Base-by-base conservation (phyloP, 2,113 vertebrate genomes). In the Lagenorhynchus albirostris region DNA sequence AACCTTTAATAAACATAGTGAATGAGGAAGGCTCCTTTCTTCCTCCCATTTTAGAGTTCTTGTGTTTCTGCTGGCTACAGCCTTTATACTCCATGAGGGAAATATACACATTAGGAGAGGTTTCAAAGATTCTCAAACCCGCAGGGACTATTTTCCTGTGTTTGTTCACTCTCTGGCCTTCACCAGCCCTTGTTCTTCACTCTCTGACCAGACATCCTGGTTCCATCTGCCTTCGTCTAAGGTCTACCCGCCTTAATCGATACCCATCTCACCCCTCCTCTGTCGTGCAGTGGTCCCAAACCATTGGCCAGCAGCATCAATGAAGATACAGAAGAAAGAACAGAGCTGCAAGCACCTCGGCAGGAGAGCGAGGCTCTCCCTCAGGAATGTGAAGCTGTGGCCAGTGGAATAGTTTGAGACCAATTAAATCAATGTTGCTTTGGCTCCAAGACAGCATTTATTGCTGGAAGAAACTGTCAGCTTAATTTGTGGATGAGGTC, bases 401-500 rank as follows among this genome's bases (percentile, higher is more conserved):
- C 76, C 90, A 87, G 70, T n/a, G 44, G 44, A 26, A 89, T 53
- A 62, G 50, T 68, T 38, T 83, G 65, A 95, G 63, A 76, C 26
- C 55, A 38, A 88, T 79, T 90, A 85, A 96, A 95, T 89, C 95
- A 96, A 82, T 88, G 71, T 65, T 86, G 50, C 84, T 60, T 95
- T 96, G 92, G 76, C 87, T 96, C 80, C 74, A 94, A 94, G 87
- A 93, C 67, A 96, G 71, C 3, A 3, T 97, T 96, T 97, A 95
- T 44, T 89, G 84, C 85, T 70, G 67, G 85, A 38, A 93, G 76
- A 58, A 95, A 92, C 62, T 95, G 55, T 94, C 62, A 79, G 70
- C 33, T 97, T 94, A 94, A 96, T 96, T 81, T 95, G 77, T 62
- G 84, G 91, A 91, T 97, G 92, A 97, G 84, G 89, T 97, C 96